Evolutionary conservation across 2,113 vertebrate genomes (phyloP).

Genomic region (Coracopsis vasa): DNA sequence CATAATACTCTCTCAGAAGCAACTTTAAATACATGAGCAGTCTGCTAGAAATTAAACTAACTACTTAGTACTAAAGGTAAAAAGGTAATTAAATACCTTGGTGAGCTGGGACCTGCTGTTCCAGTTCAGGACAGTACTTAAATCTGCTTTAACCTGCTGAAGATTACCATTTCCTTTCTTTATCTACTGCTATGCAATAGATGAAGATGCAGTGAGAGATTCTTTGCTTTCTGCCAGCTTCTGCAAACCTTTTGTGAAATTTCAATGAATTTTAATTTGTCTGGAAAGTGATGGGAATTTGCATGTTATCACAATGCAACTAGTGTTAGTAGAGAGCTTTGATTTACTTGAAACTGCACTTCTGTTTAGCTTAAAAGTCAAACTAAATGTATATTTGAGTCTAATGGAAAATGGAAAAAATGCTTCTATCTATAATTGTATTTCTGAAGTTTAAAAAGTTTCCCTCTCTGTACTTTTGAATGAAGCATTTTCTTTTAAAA

Average conservation of each 20-base stretch:
- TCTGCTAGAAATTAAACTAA: background rate
- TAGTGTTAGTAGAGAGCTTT: background rate
- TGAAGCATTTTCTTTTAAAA: background rate
- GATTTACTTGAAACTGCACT: background rate
- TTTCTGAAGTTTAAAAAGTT: background rate
- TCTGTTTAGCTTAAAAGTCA: background rate
- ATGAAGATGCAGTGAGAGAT: background rate
- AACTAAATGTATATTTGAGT: background rate
- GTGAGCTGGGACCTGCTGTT: background rate
- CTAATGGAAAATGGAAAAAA: background rate
- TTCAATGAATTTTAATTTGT: background rate
- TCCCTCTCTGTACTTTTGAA: background rate
- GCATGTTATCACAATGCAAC: background rate
- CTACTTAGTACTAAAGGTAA: background rate
- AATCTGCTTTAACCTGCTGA: background rate
- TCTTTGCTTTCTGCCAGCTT: background rate
- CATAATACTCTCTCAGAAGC: background rate
- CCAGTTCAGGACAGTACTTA: background rate
- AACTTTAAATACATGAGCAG: background rate
- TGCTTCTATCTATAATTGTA: background rate
- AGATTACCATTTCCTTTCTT: background rate
- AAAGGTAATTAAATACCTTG: background rate
- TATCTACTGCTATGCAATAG: background rate
- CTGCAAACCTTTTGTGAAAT: background rate
- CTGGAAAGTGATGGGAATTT: background rate